Evolutionary conservation across 1,140 invertebrate genomes (phyloP).

Genomic region (Ooceraea biroi): DNA sequence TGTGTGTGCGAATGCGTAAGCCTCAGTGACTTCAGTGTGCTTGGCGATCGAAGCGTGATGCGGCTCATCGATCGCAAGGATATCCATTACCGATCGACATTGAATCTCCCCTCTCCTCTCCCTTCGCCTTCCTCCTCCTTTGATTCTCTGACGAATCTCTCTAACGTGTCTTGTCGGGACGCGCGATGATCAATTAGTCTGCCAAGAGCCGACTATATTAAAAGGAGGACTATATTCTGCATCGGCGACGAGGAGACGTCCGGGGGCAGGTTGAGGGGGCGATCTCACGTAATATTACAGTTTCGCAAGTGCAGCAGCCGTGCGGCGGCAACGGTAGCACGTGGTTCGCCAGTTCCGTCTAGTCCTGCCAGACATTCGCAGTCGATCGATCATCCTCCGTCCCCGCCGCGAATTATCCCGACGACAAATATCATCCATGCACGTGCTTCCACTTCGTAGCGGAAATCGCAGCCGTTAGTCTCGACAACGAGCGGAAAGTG

Average conservation of each 20-base stretch:
- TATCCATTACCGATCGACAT: too few species aligned
- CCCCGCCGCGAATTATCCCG: conserved; percentile 27
- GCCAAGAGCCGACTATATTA: conserved; percentile 12
- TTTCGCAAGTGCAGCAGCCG: conserved; percentile 52
- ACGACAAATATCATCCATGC: not conserved
- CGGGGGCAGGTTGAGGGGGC: not conserved
- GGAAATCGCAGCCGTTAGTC: not conserved
- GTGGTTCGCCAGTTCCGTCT: conserved; percentile 69
- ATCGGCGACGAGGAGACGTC: not conserved
- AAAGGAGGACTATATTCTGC: not conserved
- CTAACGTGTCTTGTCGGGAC: too few species aligned
- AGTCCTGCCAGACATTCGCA: conserved; percentile 62
- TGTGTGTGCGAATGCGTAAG: too few species aligned
- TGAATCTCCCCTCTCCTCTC: too few species aligned
- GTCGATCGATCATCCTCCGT: conserved; percentile 44
- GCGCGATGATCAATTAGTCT: too few species aligned
- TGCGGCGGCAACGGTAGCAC: conserved; percentile 60
- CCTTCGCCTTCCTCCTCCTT: too few species aligned
- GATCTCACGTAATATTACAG: conserved; percentile 69
- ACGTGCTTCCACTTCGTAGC: conserved; percentile 14
- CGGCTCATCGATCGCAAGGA: too few species aligned
- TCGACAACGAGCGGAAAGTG: not conserved
- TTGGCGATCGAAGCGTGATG: too few species aligned
- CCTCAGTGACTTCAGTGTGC: too few species aligned
- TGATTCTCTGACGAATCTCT: too few species aligned